Evolutionary conservation across 1,140 invertebrate genomes (phyloP).

Genomic region (Oncopeltus fasciatus): DNA sequence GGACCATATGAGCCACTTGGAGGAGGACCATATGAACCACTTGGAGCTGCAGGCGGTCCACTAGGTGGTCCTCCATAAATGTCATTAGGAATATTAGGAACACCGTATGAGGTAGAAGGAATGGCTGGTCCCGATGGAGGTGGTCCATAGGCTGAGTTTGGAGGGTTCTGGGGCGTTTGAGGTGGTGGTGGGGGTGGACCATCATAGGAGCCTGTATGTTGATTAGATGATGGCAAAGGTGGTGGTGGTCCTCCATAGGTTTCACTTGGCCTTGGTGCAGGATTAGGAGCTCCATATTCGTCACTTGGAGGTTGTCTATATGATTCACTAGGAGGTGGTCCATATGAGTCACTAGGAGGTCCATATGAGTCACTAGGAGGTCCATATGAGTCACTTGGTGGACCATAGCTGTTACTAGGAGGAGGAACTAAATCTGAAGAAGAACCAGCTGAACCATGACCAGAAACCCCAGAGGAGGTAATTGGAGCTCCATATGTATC

Average conservation of each 20-base stretch:
- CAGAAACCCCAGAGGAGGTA: background rate
- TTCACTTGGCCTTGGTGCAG: background rate
- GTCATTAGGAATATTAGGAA: constrained; percentile 9
- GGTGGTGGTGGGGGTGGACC: background rate
- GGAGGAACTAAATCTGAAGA: constrained; percentile 3
- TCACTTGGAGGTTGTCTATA: constrained; percentile 19
- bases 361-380: background rate
- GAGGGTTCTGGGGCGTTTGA: constrained; percentile 22
- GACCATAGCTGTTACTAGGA: background rate
- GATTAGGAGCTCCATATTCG: constrained; percentile 21
- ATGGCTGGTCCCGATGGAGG: constrained; percentile 29
- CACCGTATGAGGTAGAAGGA: constrained; percentile 27
- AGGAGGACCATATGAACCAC: constrained; percentile 17
- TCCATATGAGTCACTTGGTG: constrained; percentile 1
- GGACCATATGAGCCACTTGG: constrained; percentile 15
- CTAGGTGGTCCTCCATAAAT: constrained; percentile 15
- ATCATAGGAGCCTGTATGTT: background rate
- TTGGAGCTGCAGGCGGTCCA: constrained; percentile 1
- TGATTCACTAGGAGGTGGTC: background rate
- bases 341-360: constrained; percentile 17
- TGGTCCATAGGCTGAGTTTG: constrained; percentile 39
- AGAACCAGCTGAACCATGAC: background rate
- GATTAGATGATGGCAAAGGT: background rate
- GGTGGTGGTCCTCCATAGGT: background rate
- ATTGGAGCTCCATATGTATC: background rate